Percentiles rank a stretch among this genome's conserved stretches.
These are phyloP conservation scores for Ruditapes philippinarum DNA, from an alignment of 1,140 invertebrate genomes.

Conservation along the genomic window DNA sequence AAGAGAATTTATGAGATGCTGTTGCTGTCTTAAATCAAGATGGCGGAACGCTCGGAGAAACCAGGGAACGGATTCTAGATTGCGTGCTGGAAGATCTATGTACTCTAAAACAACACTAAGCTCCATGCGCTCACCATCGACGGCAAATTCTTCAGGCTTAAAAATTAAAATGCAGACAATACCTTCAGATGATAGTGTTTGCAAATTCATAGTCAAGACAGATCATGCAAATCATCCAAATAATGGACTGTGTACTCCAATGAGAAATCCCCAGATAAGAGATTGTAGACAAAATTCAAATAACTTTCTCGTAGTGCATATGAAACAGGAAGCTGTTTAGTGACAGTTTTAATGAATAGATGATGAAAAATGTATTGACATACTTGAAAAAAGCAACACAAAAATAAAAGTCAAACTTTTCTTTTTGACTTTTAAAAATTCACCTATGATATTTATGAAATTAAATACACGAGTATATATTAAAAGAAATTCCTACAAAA, in stretches of 20 bases:
- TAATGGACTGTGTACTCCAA: not conserved
- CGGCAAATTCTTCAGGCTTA: not conserved
- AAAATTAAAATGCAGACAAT: conserved; percentile 31
- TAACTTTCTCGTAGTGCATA: conserved; percentile 55
- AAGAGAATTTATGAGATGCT: conserved; percentile 81
- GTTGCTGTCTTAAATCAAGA: conserved; percentile 76
- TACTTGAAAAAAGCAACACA: no score
- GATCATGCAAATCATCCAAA: not conserved
- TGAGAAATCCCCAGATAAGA: not conserved
- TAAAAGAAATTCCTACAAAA: no score
- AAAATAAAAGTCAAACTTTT: no score
- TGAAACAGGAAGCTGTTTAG: conserved; percentile 21
- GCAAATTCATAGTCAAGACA: not conserved
- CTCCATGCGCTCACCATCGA: conserved; percentile 5
- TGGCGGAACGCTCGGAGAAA: conserved; percentile 29
- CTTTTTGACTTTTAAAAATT: no score
- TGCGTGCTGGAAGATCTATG: not conserved
- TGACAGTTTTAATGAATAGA: no score
- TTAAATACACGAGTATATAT: no score
- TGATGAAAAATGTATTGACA: no score
- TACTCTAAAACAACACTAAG: conserved; percentile 41
- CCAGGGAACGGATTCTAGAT: not conserved
- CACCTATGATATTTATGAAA: no score
- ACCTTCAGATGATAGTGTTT: conserved; percentile 15
- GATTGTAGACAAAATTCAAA: conserved; percentile 41